Conservation (phyloP, 2,888 invertebrate genomes). For the Eupeodes latifasciatus region DNA sequence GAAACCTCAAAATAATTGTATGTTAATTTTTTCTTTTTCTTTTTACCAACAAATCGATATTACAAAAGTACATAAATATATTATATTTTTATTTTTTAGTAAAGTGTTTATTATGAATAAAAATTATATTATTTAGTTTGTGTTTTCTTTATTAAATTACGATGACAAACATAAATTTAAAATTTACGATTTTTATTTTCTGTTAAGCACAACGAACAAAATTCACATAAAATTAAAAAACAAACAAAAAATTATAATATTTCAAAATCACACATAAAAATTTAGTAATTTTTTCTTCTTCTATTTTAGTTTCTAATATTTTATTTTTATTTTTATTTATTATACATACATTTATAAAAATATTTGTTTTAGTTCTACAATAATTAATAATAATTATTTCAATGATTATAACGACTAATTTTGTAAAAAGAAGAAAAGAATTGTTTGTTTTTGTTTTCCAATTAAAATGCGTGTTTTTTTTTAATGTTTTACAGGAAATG, state of each 20-base stretch:
- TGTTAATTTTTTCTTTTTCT: slow-evolving; percentile 18
- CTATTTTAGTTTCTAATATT: slow-evolving; percentile 15
- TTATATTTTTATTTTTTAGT: slow-evolving; percentile 23
- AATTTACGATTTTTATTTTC: slow-evolving; percentile 21
- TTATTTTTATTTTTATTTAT: slow-evolving; percentile 1
- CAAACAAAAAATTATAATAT: slow-evolving; percentile 18
- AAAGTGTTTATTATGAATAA: slow-evolving; percentile 33
- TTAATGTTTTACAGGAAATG: slow-evolving; percentile 40
- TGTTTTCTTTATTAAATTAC: background rate
- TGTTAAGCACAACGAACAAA: slow-evolving; percentile 64
- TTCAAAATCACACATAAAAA: slow-evolving; percentile 34
- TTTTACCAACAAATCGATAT: slow-evolving; percentile 45
- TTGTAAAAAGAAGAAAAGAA: slow-evolving; percentile 34
- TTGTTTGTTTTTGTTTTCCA: background rate
- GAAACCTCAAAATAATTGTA: slow-evolving; percentile 36
- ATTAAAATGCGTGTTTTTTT: slow-evolving; percentile 37
- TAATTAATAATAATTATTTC: background rate
- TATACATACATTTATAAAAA: slow-evolving; percentile 70
- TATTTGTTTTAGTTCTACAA: slow-evolving; percentile 40
- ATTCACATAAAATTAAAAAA: slow-evolving; percentile 25
- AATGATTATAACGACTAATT: slow-evolving; percentile 42
- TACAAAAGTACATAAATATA: slow-evolving; percentile 75
- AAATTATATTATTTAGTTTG: slow-evolving; percentile 5
- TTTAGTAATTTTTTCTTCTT: background rate
- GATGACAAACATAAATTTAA: slow-evolving; percentile 42